Conservation (phyloP, 2,113 vertebrate species). For the Macrotus californicus region DNA sequence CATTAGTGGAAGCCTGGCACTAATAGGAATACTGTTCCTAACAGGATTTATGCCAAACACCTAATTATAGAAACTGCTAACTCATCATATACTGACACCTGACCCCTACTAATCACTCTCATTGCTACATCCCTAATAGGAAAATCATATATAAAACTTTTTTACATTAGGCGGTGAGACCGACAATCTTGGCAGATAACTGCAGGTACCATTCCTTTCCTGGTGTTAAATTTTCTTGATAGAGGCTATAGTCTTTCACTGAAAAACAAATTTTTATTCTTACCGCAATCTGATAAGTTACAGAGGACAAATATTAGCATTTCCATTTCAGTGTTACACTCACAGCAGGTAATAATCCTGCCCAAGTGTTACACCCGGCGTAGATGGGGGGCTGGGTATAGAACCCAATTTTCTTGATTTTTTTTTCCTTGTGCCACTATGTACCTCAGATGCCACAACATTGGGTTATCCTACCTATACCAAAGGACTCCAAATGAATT, state of each 20-base stretch:
- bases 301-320: too few relatives aligned
- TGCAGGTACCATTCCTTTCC: neutral
- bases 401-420: neutral
- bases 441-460: neutral
- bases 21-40: too few relatives aligned
- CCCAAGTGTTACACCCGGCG: too few relatives aligned
- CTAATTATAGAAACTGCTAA: too few relatives aligned
- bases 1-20: too few relatives aligned
- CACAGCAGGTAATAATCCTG: too few relatives aligned
- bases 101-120: too few relatives aligned
- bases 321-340: too few relatives aligned
- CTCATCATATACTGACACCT: too few relatives aligned
- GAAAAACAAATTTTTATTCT: neutral
- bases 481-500: neutral
- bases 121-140: too few relatives aligned
- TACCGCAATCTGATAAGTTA: neutral
- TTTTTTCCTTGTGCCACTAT: neutral
- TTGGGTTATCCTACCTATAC: neutral
- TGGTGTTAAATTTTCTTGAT: neutral
- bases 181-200: neutral
- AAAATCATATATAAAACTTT: neutral
- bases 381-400: neutral
- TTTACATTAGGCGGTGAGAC: neutral
- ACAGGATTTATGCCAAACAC: too few relatives aligned
- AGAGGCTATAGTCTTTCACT: neutral